A percentile compares a stretch with the other conserved stretches of the same genome.
Evolutionary conservation across 2,797 vertebrate genomes (phyloP).

Genomic region (Arnoldichthys spilopterus): DNA sequence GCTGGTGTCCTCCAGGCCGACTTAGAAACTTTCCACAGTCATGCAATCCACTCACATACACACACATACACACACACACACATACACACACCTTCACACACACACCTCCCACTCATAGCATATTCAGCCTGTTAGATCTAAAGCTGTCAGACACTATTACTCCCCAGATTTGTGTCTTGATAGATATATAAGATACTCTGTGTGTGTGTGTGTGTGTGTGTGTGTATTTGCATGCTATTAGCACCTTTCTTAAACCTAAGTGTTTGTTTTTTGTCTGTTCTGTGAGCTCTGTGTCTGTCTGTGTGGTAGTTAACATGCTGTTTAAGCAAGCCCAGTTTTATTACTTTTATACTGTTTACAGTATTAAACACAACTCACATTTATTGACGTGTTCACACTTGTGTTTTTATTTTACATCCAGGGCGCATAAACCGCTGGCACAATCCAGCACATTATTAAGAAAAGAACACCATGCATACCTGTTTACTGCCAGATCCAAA

Average conservation of each 20-base stretch:
- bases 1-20: constrained; percentile 67
- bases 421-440: background rate
- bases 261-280: background rate
- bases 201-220: constrained; percentile 5
- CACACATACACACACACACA: constrained; percentile 71
- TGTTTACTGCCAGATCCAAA: background rate
- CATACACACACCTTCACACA: constrained; percentile 62
- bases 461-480: background rate
- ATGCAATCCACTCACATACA: constrained; percentile 67
- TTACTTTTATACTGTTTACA: no score
- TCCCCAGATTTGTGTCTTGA: constrained; percentile 53
- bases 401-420: no score
- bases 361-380: no score
- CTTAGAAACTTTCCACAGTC: constrained; percentile 71
- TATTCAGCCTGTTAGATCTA: constrained; percentile 68
- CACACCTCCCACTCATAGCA: constrained; percentile 65
- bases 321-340: background rate
- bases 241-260: no score
- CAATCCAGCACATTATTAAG: background rate
- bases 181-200: constrained; percentile 60
- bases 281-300: background rate
- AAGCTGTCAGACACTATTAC: constrained; percentile 60
- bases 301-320: background rate
- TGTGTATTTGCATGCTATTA: constrained; percentile 7
- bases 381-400: no score